These are phyloP conservation scores for Stichopus horrens DNA, from an alignment of 53 echinoderm and acorn worm species.

Conservation along the genomic window DNA sequence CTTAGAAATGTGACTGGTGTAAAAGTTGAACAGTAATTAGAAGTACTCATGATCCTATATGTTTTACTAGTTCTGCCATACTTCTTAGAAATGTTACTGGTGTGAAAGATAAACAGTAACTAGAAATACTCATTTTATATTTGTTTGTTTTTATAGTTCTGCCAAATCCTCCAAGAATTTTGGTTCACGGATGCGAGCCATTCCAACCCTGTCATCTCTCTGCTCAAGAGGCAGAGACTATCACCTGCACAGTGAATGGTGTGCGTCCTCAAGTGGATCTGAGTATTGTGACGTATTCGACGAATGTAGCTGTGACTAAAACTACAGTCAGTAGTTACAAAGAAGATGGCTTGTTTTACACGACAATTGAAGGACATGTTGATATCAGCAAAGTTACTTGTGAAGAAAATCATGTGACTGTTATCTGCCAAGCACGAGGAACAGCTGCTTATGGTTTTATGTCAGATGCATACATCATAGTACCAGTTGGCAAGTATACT, in stretches of 20 bases:
- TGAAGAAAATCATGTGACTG: background rate
- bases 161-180: background rate
- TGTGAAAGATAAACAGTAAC: too few relatives aligned
- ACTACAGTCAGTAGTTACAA: background rate
- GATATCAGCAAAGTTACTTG: background rate
- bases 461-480: background rate
- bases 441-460: background rate
- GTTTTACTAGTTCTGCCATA: background rate
- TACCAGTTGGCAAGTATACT: background rate
- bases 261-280: background rate
- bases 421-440: background rate
- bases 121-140: too few relatives aligned
- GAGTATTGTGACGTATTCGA: background rate
- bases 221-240: background rate
- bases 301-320: background rate
- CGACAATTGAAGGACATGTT: background rate
- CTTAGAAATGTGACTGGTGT: too few relatives aligned
- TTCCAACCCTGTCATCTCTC: background rate
- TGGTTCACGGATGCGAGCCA: background rate
- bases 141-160: background rate
- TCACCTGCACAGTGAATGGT: background rate
- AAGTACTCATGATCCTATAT: background rate
- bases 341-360: background rate
- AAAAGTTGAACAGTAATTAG: too few relatives aligned
- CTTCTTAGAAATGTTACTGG: too few relatives aligned